Percentiles rank a stretch among this genome's conserved stretches.
Evolutionary conservation across 2,888 invertebrate genomes (phyloP).

Genomic region (Callyntrura sp.): DNA sequence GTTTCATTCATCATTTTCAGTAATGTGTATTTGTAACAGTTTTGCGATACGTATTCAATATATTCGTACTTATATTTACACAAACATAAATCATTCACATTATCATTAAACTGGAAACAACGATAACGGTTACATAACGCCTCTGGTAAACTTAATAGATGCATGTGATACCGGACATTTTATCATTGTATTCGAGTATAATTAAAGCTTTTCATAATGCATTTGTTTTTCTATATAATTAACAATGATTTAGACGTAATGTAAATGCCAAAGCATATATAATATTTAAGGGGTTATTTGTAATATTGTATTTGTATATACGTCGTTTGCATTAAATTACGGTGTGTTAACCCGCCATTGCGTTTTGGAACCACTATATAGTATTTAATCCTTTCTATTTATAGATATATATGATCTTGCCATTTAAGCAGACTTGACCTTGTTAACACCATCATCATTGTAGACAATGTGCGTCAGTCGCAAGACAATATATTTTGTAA

Average conservation of each 20-base stretch:
- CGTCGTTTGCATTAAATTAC: not conserved
- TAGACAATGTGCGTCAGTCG: no score
- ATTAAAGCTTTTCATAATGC: slow-evolving; percentile 32
- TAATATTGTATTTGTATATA: not conserved
- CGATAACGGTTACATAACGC: not conserved
- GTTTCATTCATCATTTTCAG: slow-evolving; percentile 2
- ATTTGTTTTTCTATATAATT: not conserved
- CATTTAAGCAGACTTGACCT: not conserved
- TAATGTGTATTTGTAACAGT: not conserved
- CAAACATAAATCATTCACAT: not conserved
- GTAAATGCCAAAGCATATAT: slow-evolving; percentile 7
- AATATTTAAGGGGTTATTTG: no score
- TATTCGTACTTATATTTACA: not conserved
- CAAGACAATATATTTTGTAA: no score
- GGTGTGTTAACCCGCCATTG: not conserved
- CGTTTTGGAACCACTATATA: no score
- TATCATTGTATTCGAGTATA: slow-evolving; percentile 4
- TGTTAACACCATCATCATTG: not conserved
- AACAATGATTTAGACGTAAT: not conserved
- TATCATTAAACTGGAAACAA: not conserved
- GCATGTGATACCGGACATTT: slow-evolving; percentile 11
- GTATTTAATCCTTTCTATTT: not conserved
- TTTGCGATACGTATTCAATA: slow-evolving; percentile 17
- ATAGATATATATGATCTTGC: not conserved
- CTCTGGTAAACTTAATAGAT: not conserved